phyloP scores from a whole-genome alignment of 1,140 invertebrate genomes.

The Bombus turneri region DNA sequence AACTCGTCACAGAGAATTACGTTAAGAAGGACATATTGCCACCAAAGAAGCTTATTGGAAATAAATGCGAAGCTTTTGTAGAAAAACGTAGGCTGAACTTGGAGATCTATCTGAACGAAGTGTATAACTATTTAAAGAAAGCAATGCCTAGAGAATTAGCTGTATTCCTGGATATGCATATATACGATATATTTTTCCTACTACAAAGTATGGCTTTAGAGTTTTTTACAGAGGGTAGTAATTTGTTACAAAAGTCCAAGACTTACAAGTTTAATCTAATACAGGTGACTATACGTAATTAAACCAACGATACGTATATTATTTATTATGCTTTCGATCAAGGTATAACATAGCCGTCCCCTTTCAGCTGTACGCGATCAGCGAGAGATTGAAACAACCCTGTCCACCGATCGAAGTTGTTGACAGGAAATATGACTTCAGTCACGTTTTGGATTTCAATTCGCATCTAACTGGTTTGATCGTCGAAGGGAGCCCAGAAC shows the following conservation, averaged over 20 bases:
- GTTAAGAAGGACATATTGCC: conserved; percentile 93
- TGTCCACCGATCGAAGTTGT: conserved; percentile 89
- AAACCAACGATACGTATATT: neutral
- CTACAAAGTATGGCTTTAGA: conserved; percentile 89
- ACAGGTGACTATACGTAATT: conserved; percentile 84
- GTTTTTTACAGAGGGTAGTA: conserved; percentile 88
- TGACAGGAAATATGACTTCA: conserved; percentile 90
- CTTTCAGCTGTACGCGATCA: conserved; percentile 93
- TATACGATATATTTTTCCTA: conserved; percentile 92
- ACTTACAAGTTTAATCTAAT: conserved; percentile 87
- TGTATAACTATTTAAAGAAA: conserved; percentile 88
- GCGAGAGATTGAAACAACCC: conserved; percentile 92
- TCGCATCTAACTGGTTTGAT: conserved; percentile 87
- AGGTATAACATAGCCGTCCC: neutral
- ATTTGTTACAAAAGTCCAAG: conserved; percentile 84
- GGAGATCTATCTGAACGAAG: conserved; percentile 90
- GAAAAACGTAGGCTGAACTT: conserved; percentile 91
- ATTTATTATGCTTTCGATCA: neutral
- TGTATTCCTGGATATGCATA: conserved; percentile 90
- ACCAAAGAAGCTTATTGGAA: conserved; percentile 94
- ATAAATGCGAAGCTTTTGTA: conserved; percentile 91
- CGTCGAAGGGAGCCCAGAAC: conserved; percentile 87
- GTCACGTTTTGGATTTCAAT: conserved; percentile 94
- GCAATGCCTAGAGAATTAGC: conserved; percentile 90
- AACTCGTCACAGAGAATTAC: conserved; percentile 89